Conservation (phyloP, 2,797 vertebrate genomes). For the Rhinella marina region DNA sequence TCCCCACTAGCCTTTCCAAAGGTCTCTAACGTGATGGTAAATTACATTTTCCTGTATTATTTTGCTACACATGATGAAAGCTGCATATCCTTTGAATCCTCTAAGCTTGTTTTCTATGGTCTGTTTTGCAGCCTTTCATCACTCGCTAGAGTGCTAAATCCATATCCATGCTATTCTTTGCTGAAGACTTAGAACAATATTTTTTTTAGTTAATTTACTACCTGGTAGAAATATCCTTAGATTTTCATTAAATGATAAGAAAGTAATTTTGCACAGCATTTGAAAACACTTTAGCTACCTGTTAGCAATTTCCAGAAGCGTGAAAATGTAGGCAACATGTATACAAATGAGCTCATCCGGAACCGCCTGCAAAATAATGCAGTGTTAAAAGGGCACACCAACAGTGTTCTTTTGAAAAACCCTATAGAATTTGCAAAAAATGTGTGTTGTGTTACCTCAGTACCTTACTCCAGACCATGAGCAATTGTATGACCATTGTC, state of each 20-base stretch:
- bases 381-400: neutral
- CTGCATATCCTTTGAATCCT: conserved; percentile 42
- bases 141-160: conserved; percentile 22
- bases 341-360: neutral
- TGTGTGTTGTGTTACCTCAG: neutral
- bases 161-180: conserved; percentile 5
- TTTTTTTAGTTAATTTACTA: neutral
- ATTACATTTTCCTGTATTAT: conserved; percentile 40
- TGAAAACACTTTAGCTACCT: conserved; percentile 12
- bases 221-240: neutral
- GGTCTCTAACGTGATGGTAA: conserved; percentile 24
- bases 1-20: conserved; percentile 28
- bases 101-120: conserved; percentile 39
- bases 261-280: conserved; percentile 10
- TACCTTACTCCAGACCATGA: neutral
- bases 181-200: conserved; percentile 15
- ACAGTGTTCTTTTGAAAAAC: neutral
- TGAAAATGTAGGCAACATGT: neutral
- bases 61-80: conserved; percentile 43
- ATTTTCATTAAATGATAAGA: conserved; percentile 54
- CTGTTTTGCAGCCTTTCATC: conserved; percentile 39
- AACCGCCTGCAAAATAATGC: neutral
- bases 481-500: neutral
- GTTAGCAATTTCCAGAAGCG: neutral
- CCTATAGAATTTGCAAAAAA: neutral